phyloP scores from a whole-genome alignment of 1,140 invertebrate genomes.

The Pararge aegeria region DNA sequence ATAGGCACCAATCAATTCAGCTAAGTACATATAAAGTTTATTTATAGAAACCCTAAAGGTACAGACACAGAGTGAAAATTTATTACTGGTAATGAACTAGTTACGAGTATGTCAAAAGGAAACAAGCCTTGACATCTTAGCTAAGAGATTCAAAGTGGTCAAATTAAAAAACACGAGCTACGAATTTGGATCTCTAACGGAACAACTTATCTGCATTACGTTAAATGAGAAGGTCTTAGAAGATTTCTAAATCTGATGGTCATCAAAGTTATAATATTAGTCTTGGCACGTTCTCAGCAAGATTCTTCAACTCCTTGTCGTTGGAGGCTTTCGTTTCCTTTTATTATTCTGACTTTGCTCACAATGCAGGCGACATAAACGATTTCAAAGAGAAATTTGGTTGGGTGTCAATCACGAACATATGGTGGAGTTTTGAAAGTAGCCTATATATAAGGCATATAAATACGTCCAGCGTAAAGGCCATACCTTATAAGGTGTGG shows the following conservation, averaged over 20 bases:
- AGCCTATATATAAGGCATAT: constrained; percentile 69
- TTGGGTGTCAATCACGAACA: constrained; percentile 62
- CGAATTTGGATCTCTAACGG: too few relatives aligned
- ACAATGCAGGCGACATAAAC: neutral
- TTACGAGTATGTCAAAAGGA: neutral
- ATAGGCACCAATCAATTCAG: neutral
- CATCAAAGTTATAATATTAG: too few relatives aligned
- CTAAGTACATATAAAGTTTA: neutral
- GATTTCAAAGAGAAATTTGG: constrained; percentile 56
- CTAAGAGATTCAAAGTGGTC: too few relatives aligned
- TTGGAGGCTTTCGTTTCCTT: neutral
- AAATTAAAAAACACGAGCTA: too few relatives aligned
- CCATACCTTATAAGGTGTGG: constrained; percentile 67
- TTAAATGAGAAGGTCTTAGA: too few relatives aligned
- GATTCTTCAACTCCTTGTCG: neutral
- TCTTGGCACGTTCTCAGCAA: too few relatives aligned
- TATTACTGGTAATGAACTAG: neutral
- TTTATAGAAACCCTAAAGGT: neutral
- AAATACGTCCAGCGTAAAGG: constrained; percentile 67
- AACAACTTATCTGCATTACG: too few relatives aligned
- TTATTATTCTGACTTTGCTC: neutral
- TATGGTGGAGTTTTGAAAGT: constrained; percentile 70
- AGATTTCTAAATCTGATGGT: too few relatives aligned
- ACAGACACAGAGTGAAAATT: neutral
- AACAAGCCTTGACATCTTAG: neutral